Base-by-base conservation (phyloP, 2,113 vertebrate genomes). In the Phylloscopus trochiloides region DNA sequence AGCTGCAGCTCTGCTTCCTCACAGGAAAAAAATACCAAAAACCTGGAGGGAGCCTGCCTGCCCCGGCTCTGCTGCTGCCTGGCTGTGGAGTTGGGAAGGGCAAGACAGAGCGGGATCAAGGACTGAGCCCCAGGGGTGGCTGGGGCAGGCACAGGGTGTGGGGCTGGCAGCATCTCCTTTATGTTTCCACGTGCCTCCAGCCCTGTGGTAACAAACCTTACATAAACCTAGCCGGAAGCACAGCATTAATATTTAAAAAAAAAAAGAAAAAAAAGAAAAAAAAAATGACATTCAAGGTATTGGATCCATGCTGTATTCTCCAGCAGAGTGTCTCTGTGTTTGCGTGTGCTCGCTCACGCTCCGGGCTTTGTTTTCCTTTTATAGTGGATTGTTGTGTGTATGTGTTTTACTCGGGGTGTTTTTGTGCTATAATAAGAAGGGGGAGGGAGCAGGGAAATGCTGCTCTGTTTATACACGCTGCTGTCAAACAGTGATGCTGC, bases 351-450 rank as follows among this genome's bases (percentile, higher is more conserved):
- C 25, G 76, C 81, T 68, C 86, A 58, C 19, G 71, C 96, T 89
- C 29, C 8, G 55, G 95, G 96, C 94, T 95, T 94, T 92, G 92
- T 90, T 97, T 93, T 66, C 92, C 91, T 93, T 95, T 92, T 20
- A 3, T 51, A 85, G 94, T 32, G 85, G 86, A 29, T 95, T 92
- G 88, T 58, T 80, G 91, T 63, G 86, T 73, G 88, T 92, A 12
- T 97, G 90, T 92, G 3, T 96, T 92, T 97, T 71, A 93, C 91
- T 97, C 14, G 47, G 94, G 92, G 83, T 96, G 42, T 75, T 96
- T 96, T 88, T 94, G 93, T 90, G 96, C 94, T 92, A 67, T 92
- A 95, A 86, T 87, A 88, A 91, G 95, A 72, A 97, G 32, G 54
- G 73, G 81, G 89, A 93, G 92, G 91, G 91, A 86, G 68, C 3